These are phyloP conservation scores for Chaetura pelagica DNA, from an alignment of 2,113 vertebrate genomes.

Conservation along the genomic window DNA sequence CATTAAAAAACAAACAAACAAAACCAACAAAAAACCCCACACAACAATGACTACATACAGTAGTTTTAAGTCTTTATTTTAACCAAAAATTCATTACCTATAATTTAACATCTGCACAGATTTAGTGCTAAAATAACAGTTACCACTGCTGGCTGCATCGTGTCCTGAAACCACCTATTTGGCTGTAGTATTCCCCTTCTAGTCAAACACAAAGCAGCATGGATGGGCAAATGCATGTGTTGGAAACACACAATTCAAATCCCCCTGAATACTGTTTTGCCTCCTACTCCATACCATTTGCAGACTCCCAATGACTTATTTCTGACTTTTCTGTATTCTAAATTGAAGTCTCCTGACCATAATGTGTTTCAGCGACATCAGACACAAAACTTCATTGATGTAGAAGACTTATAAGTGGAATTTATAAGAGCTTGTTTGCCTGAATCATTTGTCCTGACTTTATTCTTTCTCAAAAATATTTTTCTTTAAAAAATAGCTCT, in stretches of 20 bases:
- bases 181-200: not conserved
- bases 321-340: conserved; percentile 7
- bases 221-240: not conserved
- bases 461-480: not conserved
- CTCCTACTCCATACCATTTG: conserved; percentile 32
- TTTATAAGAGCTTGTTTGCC: conserved; percentile 21
- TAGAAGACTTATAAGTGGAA: not conserved
- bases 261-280: not conserved
- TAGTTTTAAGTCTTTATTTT: not conserved
- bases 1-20: not conserved
- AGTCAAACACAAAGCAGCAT: not conserved
- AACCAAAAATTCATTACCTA: not conserved
- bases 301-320: conserved; percentile 5
- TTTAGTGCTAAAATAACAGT: conserved; percentile 45
- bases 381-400: not conserved
- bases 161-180: conserved; percentile 32
- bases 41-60: not conserved
- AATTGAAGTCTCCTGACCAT: conserved; percentile 12
- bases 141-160: not conserved
- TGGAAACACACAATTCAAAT: conserved; percentile 12
- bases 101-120: conserved; percentile 17
- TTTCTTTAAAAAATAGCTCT: conserved; percentile 33
- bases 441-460: conserved; percentile 27
- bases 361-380: not conserved
- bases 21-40: not conserved